Percentiles rank a stretch among this genome's conserved stretches.
These are phyloP conservation scores for Centropyge bicolor DNA, from an alignment of 2,797 vertebrate genomes.

Conservation along the genomic window DNA sequence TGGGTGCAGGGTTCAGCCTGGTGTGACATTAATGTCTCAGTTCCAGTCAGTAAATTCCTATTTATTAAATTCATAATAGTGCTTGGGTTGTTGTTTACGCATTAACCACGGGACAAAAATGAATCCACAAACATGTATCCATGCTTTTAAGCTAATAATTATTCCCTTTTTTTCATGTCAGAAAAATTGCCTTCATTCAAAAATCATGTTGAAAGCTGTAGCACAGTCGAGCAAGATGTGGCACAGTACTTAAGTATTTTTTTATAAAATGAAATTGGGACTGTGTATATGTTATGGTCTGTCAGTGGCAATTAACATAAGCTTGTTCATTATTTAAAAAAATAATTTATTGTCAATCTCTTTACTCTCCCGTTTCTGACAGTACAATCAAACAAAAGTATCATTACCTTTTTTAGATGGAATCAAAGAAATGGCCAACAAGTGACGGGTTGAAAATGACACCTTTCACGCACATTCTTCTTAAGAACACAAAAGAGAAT, in stretches of 20 bases:
- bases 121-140: not conserved
- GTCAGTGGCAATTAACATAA: not conserved
- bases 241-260: not conserved
- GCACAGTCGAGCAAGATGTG: conserved; percentile 2
- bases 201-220: conserved; percentile 24
- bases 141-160: conserved; percentile 19
- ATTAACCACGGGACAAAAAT: not conserved
- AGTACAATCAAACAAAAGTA: not conserved
- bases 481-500: not conserved
- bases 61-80: not conserved
- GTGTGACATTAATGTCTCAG: conserved; percentile 9
- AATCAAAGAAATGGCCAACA: not conserved
- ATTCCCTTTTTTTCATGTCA: conserved; percentile 28
- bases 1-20: not conserved
- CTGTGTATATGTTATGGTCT: not conserved
- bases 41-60: conserved; percentile 9
- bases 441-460: not conserved
- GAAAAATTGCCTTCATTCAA: conserved; percentile 17
- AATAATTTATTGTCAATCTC: not conserved
- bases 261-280: not conserved
- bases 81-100: conserved; percentile 27
- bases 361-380: not conserved
- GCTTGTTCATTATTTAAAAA: not conserved
- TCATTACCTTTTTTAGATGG: not conserved
- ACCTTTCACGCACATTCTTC: not conserved